phyloP scores from a whole-genome alignment of 2,888 invertebrate genomes.

The Drosophila formosana region DNA sequence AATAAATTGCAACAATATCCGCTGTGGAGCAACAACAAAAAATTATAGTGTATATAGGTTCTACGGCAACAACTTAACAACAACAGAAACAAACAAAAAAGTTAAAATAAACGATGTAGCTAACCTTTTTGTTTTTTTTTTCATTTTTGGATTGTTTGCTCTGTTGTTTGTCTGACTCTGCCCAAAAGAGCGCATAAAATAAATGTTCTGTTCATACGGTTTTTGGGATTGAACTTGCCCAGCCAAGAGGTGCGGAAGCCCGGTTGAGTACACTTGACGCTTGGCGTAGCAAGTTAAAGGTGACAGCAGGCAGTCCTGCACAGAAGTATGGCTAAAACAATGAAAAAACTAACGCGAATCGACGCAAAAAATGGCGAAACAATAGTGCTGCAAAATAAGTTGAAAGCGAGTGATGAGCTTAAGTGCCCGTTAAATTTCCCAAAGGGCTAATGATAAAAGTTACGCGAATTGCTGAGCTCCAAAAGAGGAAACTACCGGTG shows the following conservation, averaged over 20 bases:
- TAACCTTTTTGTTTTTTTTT: constrained; percentile 62
- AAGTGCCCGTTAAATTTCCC: constrained; percentile 84
- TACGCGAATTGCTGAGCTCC: constrained; percentile 56
- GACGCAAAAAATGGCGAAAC: constrained; percentile 66
- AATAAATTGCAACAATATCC: constrained; percentile 81
- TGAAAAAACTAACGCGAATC: constrained; percentile 44
- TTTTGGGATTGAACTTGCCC: constrained; percentile 11
- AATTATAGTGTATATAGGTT: constrained; percentile 23
- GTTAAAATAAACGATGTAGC: constrained; percentile 66
- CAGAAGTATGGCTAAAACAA: constrained; percentile 32
- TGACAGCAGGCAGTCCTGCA: constrained; percentile 60
- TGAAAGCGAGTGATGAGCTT: constrained; percentile 75
- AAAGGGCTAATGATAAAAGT: constrained; percentile 84
- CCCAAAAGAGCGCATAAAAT: constrained; percentile 69
- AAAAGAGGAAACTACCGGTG: constrained; percentile 6
- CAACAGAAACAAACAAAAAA: constrained; percentile 49
- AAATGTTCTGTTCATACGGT: constrained; percentile 66
- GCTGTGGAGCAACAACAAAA: constrained; percentile 29
- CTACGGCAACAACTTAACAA: constrained; percentile 35
- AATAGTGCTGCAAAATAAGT: constrained; percentile 66
- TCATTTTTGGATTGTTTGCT: constrained; percentile 36
- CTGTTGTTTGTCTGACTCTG: constrained; percentile 30
- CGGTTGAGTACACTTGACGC: constrained; percentile 55
- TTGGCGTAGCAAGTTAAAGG: constrained; percentile 62
- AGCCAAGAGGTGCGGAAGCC: constrained; percentile 33